Evolutionary conservation across 64 coral and sea anemone species (phyloP).

Genomic region (Acropora tenuis): DNA sequence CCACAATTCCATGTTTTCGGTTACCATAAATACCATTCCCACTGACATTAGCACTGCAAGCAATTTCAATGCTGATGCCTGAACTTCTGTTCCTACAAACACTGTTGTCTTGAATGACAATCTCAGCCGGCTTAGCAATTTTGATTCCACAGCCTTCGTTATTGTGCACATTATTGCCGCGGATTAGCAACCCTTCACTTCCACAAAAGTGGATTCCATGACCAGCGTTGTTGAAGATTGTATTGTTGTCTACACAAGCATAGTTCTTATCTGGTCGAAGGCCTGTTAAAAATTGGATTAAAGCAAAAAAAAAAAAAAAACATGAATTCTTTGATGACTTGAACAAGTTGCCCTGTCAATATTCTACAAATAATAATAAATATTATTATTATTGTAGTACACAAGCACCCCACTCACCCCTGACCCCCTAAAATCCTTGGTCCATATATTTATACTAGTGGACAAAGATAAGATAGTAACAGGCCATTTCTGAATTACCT

Average conservation of each 20-base stretch:
- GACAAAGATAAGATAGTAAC: no score
- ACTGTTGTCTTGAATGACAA: conserved; percentile 87
- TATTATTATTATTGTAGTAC: no score
- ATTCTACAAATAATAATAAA: no score
- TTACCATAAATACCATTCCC: conserved; percentile 98
- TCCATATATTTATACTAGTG: no score
- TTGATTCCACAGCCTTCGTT: conserved; percentile 91
- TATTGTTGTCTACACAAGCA: conserved; percentile 89
- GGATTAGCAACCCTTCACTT: conserved; percentile 82
- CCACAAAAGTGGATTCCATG: conserved; percentile 88
- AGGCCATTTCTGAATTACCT: no score
- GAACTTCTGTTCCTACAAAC: conserved; percentile 79
- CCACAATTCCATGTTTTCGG: conserved; percentile 73
- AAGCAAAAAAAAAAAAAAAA: no score
- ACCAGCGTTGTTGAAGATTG: conserved; percentile 79
- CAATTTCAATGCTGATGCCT: conserved; percentile 78
- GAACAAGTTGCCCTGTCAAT: no score
- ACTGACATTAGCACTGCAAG: conserved; percentile 73
- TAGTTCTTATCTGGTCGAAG: conserved; percentile 93
- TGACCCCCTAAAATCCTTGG: no score
- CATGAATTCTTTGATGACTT: no score
- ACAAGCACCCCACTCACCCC: no score
- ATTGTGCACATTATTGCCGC: conserved; percentile 78
- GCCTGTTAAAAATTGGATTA: conserved; percentile 39
- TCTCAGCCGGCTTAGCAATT: conserved; percentile 84